Evolutionary conservation across 2,797 vertebrate genomes (phyloP), one percentile per base, ranked within the genome.

Genomic region (Botia almorhae): DNA sequence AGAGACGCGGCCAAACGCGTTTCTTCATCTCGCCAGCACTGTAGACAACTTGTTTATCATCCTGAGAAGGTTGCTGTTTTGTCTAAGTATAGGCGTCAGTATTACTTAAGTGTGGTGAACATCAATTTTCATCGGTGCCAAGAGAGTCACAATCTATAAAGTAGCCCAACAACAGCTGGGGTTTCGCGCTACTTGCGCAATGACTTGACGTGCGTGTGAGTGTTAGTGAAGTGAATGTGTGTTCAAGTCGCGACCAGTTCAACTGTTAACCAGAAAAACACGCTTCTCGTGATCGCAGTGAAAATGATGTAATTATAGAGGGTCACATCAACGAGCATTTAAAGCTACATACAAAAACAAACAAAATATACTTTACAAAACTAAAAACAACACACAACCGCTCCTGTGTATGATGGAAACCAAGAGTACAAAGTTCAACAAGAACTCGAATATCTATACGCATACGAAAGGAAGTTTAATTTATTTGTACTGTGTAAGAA

Each of bases 241-340:
- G 21, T 23, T 58, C 0, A 46, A 71, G 0, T 8, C 17, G 26
- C 69, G 5, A 23, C 19, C 33, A 56, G 21, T 43, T 39, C 51
- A 72, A 12, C 69, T 58, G n/a, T 21, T 58, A 16, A 13, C 7
- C 46, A 53, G 17, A 53, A 53, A 2, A 7, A 14, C 60, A 10
- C 26, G 61, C 1, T 1, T 4, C 19, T 17, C 21, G 8, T 7
- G 55, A 48, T 12, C 13, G 6, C 65, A 21, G 1, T 11, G 3
- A 46, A 56, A 69, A 29, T 14, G 0, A 0, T 56, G 11, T 36
- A 55, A 58, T 12, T 64, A 58, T 39, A 39, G 16, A 48, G 19
- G 48, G 53, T 53, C 76, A 78, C 76, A 78, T 61, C 76, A 78
- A 17, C 65, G 39, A 60, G 10, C 55, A 29, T 36, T 61, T 69